Evolutionary conservation across 2,888 invertebrate genomes (phyloP).

Genomic region (Balanococcus diminutus): DNA sequence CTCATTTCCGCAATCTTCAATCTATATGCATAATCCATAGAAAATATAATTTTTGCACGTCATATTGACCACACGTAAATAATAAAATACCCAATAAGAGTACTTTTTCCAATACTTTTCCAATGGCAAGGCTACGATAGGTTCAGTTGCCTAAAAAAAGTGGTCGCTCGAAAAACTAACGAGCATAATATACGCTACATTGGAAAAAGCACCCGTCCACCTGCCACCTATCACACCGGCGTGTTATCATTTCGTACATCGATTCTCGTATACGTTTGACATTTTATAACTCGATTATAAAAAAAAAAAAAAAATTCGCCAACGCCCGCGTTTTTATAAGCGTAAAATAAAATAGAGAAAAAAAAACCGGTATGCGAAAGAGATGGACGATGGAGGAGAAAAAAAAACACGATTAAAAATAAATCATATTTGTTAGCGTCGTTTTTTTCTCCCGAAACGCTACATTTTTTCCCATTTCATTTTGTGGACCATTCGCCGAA

Average conservation of each 20-base stretch:
- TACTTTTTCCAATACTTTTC: background rate
- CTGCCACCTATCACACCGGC: background rate
- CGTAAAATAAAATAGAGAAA: conserved; percentile 25
- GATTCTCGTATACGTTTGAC: conserved; percentile 20
- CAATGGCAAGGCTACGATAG: background rate
- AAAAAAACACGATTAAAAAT: conserved; percentile 49
- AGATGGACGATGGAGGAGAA: background rate
- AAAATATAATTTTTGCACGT: background rate
- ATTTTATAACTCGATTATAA: conserved; percentile 29
- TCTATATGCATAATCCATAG: no score
- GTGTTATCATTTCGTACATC: conserved; percentile 25
- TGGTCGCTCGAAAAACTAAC: background rate
- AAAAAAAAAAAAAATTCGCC: background rate
- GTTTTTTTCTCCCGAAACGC: conserved; percentile 44
- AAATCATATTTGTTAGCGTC: conserved; percentile 49
- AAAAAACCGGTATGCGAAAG: conserved; percentile 1
- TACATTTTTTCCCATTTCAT: conserved; percentile 46
- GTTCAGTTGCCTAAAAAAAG: background rate
- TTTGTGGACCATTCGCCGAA: conserved; percentile 49
- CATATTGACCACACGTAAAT: background rate
- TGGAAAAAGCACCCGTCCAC: background rate
- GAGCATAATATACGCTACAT: background rate
- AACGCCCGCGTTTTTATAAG: conserved; percentile 37
- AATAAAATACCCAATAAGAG: background rate
- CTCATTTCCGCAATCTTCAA: no score